Evolutionary conservation across 2,888 invertebrate species (phyloP), one percentile per base, ranked within the genome.

Genomic region (Tineola bisselliella): DNA sequence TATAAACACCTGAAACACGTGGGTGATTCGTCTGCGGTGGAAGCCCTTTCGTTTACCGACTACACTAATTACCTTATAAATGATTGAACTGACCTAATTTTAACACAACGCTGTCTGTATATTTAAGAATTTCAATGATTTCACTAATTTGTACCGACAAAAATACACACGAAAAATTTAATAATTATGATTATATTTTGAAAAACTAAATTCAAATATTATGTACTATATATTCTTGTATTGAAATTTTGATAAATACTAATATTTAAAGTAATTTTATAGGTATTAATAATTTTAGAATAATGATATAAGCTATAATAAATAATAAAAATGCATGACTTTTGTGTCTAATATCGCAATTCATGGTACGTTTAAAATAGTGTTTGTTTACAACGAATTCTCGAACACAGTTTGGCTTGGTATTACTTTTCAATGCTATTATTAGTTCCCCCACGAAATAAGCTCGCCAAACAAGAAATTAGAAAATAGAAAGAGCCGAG

Each of bases 391-490:
- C 60, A 60, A 12, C 59, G 44, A 3, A 13, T 17, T 33, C 31
- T 19, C 58, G 33, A 18, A 11, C 11, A 15, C 38, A 25, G 19
- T 58, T 33, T 17, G 48, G 31, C 52, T 48, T 60, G 60, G 60
- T n/a, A 19, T 44, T 44, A 25, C 60, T 44, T 58, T 60, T 48
- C 60, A 60, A 30, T 38, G 25, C 60, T 60, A 60, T 48, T 48
- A 44, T 13, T 44, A 44, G 5, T 18, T 30, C 30, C 44, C 43
- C 43, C 43, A 59, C 59, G 59, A 59, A 59, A 38, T 15, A 60
- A 31, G 60, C 60, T 44, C 25, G 60, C 60, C 48, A 60, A 44
- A 15, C 31, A 30, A 30, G 60, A 60, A 60, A 60, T 44, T 60
- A 48, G 60, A 60, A 59, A 60, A 60, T 60, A 60, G 60, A 60